These are phyloP conservation scores for Barbus barbus DNA, from an alignment of 2,113 vertebrate genomes.

Conservation along the genomic window DNA sequence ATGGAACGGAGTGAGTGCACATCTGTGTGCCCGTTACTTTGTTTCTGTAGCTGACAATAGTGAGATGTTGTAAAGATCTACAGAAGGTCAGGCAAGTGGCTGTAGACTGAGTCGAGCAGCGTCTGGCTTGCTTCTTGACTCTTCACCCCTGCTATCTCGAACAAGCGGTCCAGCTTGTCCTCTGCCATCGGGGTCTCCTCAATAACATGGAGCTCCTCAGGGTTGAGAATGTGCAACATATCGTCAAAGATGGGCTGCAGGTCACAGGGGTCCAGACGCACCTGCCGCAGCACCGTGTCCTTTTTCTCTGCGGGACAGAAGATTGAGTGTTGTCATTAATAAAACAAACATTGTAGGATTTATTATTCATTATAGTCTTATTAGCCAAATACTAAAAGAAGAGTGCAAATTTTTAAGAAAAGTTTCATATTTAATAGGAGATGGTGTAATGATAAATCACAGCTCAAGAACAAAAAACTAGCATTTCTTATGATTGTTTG, in stretches of 20 bases:
- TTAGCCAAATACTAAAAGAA: no score
- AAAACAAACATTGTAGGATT: neutral
- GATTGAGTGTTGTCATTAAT: neutral
- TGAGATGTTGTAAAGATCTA: conserved; percentile 63
- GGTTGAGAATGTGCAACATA: conserved; percentile 96
- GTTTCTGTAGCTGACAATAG: neutral
- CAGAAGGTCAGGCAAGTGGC: conserved; percentile 92
- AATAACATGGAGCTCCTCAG: conserved; percentile 88
- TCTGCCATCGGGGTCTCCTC: conserved; percentile 91
- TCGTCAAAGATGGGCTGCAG: conserved; percentile 94
- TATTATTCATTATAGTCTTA: neutral
- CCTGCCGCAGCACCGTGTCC: conserved; percentile 95
- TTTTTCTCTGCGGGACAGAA: conserved; percentile 86
- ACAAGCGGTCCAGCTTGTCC: conserved; percentile 84
- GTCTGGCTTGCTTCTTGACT: conserved; percentile 98
- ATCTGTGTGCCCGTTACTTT: neutral
- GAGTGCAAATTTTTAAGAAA: no score
- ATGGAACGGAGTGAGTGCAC: neutral
- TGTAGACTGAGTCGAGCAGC: conserved; percentile 95
- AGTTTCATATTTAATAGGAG: neutral
- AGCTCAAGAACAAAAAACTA: no score
- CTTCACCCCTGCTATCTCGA: conserved; percentile 80
- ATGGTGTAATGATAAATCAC: no score
- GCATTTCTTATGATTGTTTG: no score
- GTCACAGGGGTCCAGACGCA: conserved; percentile 94